Evolutionary conservation across 2,888 invertebrate genomes (phyloP).

Genomic region (Epsilonema sp.): DNA sequence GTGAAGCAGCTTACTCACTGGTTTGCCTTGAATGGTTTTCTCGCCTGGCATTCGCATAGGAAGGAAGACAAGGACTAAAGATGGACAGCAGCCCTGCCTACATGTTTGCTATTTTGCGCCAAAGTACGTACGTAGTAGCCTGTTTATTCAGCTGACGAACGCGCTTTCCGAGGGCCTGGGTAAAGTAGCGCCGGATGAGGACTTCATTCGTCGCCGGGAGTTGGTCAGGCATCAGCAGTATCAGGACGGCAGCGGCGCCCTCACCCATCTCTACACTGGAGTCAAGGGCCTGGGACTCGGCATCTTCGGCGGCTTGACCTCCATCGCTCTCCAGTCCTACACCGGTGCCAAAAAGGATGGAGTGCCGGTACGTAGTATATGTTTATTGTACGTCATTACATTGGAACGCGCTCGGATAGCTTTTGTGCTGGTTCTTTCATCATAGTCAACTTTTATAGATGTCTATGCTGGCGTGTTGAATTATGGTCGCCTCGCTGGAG

Average conservation of each 20-base stretch:
- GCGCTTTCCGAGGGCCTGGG: conserved; percentile 76
- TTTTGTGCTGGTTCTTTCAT: not conserved
- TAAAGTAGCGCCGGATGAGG: conserved; percentile 64
- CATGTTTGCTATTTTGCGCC: too few species aligned
- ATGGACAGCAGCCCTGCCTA: too few species aligned
- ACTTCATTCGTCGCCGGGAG: conserved; percentile 42
- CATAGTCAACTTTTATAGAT: too few species aligned
- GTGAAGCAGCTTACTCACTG: too few species aligned
- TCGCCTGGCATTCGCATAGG: too few species aligned
- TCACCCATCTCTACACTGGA: conserved; percentile 62
- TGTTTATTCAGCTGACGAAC: conserved; percentile 39
- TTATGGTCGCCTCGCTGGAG: too few species aligned
- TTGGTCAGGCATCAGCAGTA: not conserved
- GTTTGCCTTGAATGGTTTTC: too few species aligned
- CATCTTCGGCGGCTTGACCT: conserved; percentile 63
- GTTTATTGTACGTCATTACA: too few species aligned
- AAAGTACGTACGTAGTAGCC: too few species aligned
- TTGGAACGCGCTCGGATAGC: too few species aligned
- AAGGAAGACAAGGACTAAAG: too few species aligned
- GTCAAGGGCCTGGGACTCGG: conserved; percentile 81
- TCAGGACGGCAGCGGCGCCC: conserved; percentile 8
- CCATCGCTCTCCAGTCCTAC: conserved; percentile 73
- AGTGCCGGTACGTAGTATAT: conserved; percentile 32
- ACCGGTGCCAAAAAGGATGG: conserved; percentile 70
- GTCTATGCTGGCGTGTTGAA: too few species aligned